Percentiles rank a stretch among this genome's conserved stretches.
phyloP scores from a whole-genome alignment of 2,888 invertebrate genomes.

The Dryocosmus kuriphilus region DNA sequence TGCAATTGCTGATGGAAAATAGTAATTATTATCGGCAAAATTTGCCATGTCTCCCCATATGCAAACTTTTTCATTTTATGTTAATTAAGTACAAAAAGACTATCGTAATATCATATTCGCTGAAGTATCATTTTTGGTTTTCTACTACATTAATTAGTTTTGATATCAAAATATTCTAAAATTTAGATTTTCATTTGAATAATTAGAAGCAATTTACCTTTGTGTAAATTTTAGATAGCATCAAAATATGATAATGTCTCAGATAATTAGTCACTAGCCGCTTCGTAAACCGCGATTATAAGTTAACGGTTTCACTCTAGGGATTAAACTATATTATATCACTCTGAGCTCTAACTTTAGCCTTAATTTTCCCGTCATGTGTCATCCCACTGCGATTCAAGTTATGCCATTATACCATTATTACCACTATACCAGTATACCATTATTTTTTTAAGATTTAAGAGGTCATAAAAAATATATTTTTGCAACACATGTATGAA shows the following conservation, averaged over 20 bases:
- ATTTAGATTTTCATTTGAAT: too few species aligned
- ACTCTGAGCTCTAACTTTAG: neutral
- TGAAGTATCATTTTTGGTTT: too few species aligned
- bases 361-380: neutral
- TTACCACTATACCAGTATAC: neutral
- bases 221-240: neutral
- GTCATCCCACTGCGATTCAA: neutral
- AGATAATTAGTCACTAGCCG: neutral
- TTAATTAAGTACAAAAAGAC: too few species aligned
- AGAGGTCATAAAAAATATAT: neutral
- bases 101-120: too few species aligned
- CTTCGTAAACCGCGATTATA: neutral
- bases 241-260: neutral
- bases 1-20: too few species aligned
- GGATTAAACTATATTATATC: neutral
- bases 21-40: too few species aligned
- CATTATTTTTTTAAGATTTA: neutral
- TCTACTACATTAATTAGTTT: too few species aligned
- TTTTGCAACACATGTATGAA: too few species aligned
- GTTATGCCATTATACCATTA: neutral
- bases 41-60: too few species aligned
- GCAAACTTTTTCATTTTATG: too few species aligned
- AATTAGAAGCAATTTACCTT: too few species aligned
- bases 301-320: neutral
- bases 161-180: too few species aligned